These are phyloP conservation scores for Rambutsinella grinnellia DNA, from an alignment of 2,888 invertebrate genomes.

Conservation along the genomic window DNA sequence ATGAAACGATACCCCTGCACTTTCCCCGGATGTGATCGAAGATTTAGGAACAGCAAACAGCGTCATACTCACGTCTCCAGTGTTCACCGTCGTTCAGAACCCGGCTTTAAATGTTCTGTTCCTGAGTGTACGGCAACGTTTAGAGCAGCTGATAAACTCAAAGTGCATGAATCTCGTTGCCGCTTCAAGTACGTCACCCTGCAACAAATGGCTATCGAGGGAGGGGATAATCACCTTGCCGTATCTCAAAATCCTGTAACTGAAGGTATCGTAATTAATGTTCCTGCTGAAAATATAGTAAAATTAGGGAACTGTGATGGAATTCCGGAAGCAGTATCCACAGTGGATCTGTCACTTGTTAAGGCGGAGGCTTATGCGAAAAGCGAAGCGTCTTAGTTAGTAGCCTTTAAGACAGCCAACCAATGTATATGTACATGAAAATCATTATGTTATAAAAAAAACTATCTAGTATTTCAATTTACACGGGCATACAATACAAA, in stretches of 20 bases:
- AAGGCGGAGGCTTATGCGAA: slow-evolving; percentile 49
- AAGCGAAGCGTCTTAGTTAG: slow-evolving; percentile 45
- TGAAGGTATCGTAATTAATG: slow-evolving; percentile 53
- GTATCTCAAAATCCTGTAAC: slow-evolving; percentile 47
- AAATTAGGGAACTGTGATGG: slow-evolving; percentile 53
- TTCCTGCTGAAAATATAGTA: slow-evolving; percentile 53
- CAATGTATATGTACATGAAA: slow-evolving; percentile 2
- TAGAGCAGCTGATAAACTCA: slow-evolving; percentile 51
- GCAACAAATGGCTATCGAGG: slow-evolving; percentile 54
- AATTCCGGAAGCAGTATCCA: slow-evolving; percentile 54
- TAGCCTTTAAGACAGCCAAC: slow-evolving; percentile 18
- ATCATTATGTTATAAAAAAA: background rate
- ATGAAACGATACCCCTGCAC: slow-evolving; percentile 55
- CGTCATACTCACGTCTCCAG: slow-evolving; percentile 54
- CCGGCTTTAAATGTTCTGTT: slow-evolving; percentile 54
- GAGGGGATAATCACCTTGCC: slow-evolving; percentile 44
- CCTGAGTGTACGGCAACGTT: slow-evolving; percentile 57
- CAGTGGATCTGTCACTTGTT: slow-evolving; percentile 52
- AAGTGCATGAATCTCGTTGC: slow-evolving; percentile 59
- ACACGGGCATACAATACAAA: too few species aligned
- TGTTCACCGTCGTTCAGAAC: slow-evolving; percentile 52
- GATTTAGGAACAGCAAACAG: slow-evolving; percentile 58
- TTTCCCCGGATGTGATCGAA: slow-evolving; percentile 54
- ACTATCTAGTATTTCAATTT: too few species aligned
- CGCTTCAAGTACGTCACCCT: slow-evolving; percentile 54